phyloP scores from a whole-genome alignment of 2,797 vertebrate species.

The Rousettus madagascariensis region DNA sequence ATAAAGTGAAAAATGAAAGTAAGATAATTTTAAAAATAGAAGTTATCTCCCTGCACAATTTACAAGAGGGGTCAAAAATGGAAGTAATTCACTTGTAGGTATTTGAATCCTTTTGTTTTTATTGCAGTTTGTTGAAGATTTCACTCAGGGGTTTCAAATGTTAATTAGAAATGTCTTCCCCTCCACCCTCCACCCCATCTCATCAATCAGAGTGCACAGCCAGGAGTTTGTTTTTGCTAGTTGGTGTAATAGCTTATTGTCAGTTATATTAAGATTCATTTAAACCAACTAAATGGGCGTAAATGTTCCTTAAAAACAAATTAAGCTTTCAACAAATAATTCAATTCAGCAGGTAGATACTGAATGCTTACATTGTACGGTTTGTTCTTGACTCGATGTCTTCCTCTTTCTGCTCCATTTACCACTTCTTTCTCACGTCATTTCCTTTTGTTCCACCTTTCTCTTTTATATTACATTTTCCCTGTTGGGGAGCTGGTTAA shows the following conservation, averaged over 20 bases:
- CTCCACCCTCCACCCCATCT: neutral
- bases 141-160: constrained; percentile 5
- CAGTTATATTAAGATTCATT: constrained; percentile 34
- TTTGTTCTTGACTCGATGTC: neutral
- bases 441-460: neutral
- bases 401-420: neutral
- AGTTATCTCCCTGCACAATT: neutral
- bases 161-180: neutral
- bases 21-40: neutral
- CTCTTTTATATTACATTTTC: neutral
- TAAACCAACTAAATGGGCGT: constrained; percentile 31
- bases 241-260: constrained; percentile 42
- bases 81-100: neutral
- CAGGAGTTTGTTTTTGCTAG: constrained; percentile 38
- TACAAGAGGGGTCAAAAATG: neutral
- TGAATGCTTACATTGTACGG: neutral
- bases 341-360: neutral
- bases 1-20: neutral
- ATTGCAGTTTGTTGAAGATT: neutral
- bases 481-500: neutral
- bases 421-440: neutral
- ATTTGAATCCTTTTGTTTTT: constrained; percentile 13
- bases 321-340: constrained; percentile 41
- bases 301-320: constrained; percentile 50
- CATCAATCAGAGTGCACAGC: neutral